Conservation (phyloP, 2,797 vertebrate species). For the Cirrhinus mrigala region DNA sequence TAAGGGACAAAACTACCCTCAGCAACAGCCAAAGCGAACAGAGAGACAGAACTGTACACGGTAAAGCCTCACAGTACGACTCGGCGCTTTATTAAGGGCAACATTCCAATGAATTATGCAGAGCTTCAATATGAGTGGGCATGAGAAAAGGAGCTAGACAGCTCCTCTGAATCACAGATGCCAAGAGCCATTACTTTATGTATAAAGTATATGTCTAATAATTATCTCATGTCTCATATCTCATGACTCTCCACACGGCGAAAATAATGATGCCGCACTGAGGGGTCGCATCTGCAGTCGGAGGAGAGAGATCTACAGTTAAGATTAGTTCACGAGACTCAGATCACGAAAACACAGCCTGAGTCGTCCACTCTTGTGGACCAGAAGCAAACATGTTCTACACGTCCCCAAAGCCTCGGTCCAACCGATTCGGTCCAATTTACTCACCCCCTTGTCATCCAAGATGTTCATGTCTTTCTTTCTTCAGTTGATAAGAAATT, state of each 20-base stretch:
- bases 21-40: slow-evolving; percentile 41
- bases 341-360: slow-evolving; percentile 68
- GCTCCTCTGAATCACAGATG: slow-evolving; percentile 69
- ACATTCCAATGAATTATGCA: slow-evolving; percentile 62
- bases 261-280: slow-evolving; percentile 70
- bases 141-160: slow-evolving; percentile 62
- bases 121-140: slow-evolving; percentile 59
- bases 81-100: slow-evolving; percentile 62
- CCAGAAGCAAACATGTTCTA: slow-evolving; percentile 70
- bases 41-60: slow-evolving; percentile 38
- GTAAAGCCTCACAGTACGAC: slow-evolving; percentile 55
- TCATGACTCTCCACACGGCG: slow-evolving; percentile 66
- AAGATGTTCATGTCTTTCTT: too few species aligned
- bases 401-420: slow-evolving; percentile 64
- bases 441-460: too few species aligned
- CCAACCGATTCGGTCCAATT: too few species aligned
- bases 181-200: slow-evolving; percentile 71
- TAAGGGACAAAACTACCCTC: slow-evolving; percentile 56
- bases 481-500: too few species aligned
- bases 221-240: slow-evolving; percentile 70
- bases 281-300: slow-evolving; percentile 63
- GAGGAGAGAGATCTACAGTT: slow-evolving; percentile 67
- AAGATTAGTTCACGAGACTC: slow-evolving; percentile 70
- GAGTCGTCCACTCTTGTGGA: slow-evolving; percentile 65
- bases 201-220: slow-evolving; percentile 73